A percentile compares a stretch with the other conserved stretches of the same genome.
These are phyloP conservation scores for Bombus confusus DNA, from an alignment of 1,140 invertebrate species.

Conservation along the genomic window DNA sequence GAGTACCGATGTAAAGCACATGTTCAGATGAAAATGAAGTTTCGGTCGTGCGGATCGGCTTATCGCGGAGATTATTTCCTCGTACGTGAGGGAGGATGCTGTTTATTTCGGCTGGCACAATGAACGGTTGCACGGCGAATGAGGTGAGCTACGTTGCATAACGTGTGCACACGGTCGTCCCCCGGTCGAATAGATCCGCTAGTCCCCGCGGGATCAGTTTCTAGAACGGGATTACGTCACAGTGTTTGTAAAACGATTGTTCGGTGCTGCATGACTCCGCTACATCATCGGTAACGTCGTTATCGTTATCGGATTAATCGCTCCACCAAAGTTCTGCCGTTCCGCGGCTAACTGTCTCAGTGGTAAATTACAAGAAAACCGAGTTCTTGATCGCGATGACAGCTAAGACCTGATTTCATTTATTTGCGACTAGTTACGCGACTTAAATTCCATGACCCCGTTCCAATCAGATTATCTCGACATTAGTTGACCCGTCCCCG, in stretches of 20 bases:
- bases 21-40: not conserved
- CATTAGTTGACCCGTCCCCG: not conserved
- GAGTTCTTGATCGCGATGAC: not conserved
- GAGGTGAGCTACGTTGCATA: conserved; percentile 7
- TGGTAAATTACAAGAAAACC: conserved; percentile 32
- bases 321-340: conserved; percentile 22
- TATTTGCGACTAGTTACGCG: not conserved
- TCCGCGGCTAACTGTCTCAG: conserved; percentile 29
- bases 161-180: not conserved
- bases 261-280: not conserved
- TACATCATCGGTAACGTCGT: conserved; percentile 49
- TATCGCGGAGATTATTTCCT: not conserved
- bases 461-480: not conserved
- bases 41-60: not conserved
- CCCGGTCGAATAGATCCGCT: not conserved
- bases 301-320: conserved; percentile 51
- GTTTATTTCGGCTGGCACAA: not conserved
- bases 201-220: conserved; percentile 19
- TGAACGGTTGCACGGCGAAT: conserved; percentile 1
- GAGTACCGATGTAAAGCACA: not conserved
- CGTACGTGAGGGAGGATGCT: not conserved
- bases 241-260: conserved; percentile 47
- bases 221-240: conserved; percentile 41
- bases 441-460: not conserved
- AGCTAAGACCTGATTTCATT: not conserved